These are phyloP conservation scores for Pseudois nayaur DNA, from an alignment of 2,113 vertebrate genomes.

Conservation along the genomic window DNA sequence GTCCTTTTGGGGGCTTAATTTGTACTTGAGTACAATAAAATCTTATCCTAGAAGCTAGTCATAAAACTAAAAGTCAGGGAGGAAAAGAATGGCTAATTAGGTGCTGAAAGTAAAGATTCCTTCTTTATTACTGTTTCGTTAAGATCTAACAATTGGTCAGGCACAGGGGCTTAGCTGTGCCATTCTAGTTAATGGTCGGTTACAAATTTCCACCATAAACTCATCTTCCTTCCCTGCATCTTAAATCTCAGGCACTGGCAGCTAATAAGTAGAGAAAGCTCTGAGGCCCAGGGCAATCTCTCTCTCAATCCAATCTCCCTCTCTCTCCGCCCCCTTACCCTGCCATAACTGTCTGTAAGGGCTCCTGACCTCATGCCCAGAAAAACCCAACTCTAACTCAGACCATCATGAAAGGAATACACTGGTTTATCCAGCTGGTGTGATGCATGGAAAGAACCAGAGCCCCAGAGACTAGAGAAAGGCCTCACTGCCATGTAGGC, in stretches of 20 bases:
- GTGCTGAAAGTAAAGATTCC: slow-evolving; percentile 53
- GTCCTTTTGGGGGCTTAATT: slow-evolving; percentile 58
- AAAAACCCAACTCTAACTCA: slow-evolving; percentile 8
- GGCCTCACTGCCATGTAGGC: not conserved
- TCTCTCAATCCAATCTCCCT: not conserved
- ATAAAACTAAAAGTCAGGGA: slow-evolving; percentile 74
- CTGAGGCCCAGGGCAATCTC: not conserved
- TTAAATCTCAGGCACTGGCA: slow-evolving; percentile 11
- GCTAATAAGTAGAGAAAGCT: slow-evolving; percentile 35
- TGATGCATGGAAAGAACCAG: not conserved
- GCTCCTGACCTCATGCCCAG: not conserved
- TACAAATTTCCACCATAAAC: slow-evolving; percentile 46
- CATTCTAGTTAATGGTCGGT: slow-evolving; percentile 50
- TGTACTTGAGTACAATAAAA: slow-evolving; percentile 67
- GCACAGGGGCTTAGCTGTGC: not conserved
- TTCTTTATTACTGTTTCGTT: slow-evolving; percentile 49
- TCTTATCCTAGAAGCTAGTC: slow-evolving; percentile 64
- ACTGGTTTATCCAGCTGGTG: not conserved
- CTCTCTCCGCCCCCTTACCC: not conserved
- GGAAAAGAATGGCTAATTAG: slow-evolving; percentile 75
- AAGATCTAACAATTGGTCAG: slow-evolving; percentile 41
- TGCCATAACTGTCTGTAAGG: not conserved
- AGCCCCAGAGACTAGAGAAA: not conserved
- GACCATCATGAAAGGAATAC: not conserved
- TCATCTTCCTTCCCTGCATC: slow-evolving; percentile 26